phyloP scores from a whole-genome alignment of 2,888 invertebrate species.

The Matsumyia berberina region DNA sequence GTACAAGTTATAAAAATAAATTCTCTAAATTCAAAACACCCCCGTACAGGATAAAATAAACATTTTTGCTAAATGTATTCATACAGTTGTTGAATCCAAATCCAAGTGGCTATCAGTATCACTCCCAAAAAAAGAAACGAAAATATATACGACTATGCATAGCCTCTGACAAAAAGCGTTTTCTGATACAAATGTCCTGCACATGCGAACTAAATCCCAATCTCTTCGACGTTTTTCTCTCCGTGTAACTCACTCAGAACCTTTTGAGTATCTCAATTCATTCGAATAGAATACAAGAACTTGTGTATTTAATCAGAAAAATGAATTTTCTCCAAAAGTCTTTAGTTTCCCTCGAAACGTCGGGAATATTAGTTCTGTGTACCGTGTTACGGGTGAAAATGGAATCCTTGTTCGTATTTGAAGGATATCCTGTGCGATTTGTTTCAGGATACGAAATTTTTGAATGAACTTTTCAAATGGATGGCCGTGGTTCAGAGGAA shows the following conservation, averaged over 20 bases:
- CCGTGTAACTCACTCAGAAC: not conserved
- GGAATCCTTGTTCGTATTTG: not conserved
- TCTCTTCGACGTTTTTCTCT: conserved; percentile 48
- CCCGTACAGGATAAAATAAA: too few species aligned
- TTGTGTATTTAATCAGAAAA: conserved; percentile 28
- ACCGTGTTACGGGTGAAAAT: not conserved
- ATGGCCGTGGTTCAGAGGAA: too few species aligned
- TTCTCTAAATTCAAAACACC: too few species aligned
- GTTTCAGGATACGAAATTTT: too few species aligned
- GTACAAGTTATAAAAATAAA: too few species aligned
- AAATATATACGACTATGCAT: not conserved
- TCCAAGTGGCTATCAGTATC: conserved; percentile 1
- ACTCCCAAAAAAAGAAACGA: not conserved
- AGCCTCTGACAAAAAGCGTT: not conserved
- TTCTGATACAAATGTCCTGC: conserved; percentile 14
- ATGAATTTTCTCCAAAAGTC: conserved; percentile 22
- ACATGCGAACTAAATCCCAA: conserved; percentile 45
- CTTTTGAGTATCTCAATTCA: conserved; percentile 1
- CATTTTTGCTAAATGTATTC: not conserved
- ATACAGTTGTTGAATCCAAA: not conserved
- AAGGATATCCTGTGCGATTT: too few species aligned
- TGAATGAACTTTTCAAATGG: too few species aligned
- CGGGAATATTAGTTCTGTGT: conserved; percentile 14
- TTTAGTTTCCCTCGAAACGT: conserved; percentile 45
- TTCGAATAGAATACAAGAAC: conserved; percentile 8